Conservation (phyloP, 2,888 invertebrate species). For the Leptinotarsa haldemani region DNA sequence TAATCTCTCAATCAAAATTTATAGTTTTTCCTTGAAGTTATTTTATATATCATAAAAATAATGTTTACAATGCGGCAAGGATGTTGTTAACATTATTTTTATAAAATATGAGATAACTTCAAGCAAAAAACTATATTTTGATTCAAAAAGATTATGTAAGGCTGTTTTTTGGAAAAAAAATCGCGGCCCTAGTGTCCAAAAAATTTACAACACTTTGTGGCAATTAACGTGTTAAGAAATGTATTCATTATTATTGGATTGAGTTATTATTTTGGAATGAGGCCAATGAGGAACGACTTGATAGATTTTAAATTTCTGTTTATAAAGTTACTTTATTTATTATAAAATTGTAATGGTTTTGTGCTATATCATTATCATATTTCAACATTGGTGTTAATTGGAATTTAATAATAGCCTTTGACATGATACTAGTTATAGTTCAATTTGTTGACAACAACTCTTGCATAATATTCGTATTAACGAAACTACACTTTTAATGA, state of each 20-base stretch:
- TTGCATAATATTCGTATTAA: not conserved
- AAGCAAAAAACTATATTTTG: no score
- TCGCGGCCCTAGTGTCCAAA: no score
- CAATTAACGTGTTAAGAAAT: no score
- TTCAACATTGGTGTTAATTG: constrained; percentile 3
- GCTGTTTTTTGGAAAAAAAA: no score
- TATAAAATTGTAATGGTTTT: constrained; percentile 5
- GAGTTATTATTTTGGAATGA: not conserved
- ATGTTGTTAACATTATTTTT: no score
- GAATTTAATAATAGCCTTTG: constrained; percentile 1
- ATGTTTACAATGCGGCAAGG: no score
- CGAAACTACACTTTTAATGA: not conserved
- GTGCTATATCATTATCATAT: constrained; percentile 10
- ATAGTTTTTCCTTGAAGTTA: no score
- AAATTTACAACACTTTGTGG: not conserved
- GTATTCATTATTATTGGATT: not conserved
- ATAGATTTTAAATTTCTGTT: not conserved
- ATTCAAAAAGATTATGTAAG: no score
- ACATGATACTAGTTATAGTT: not conserved
- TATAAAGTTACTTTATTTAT: no score
- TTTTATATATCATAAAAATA: no score
- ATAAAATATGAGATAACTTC: no score
- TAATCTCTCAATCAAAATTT: no score
- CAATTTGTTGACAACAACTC: not conserved
- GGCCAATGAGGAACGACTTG: not conserved